Evolutionary conservation across 2,888 invertebrate species (phyloP).

Genomic region (Endomychus coccineus): DNA sequence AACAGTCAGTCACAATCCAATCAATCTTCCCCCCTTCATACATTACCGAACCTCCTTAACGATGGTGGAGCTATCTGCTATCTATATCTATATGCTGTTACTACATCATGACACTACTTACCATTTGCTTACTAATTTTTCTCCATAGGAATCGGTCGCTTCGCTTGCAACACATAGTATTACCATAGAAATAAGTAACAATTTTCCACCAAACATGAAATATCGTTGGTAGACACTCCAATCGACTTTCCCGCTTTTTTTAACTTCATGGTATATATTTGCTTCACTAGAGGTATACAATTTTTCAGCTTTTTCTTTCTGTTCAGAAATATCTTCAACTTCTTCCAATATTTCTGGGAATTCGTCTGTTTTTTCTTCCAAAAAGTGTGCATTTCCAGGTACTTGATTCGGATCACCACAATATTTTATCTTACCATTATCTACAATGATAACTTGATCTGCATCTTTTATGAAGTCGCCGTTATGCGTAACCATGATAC

Average conservation of each 20-base stretch:
- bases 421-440: slow-evolving; percentile 6
- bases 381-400: slow-evolving; percentile 1
- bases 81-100: too few species aligned
- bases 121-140: slow-evolving; percentile 6
- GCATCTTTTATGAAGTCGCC: slow-evolving; percentile 27
- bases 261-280: slow-evolving; percentile 8
- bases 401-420: slow-evolving; percentile 1
- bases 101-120: too few species aligned
- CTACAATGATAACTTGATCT: slow-evolving; percentile 20
- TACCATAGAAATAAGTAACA: background rate
- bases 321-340: background rate
- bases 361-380: slow-evolving; percentile 6
- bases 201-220: slow-evolving; percentile 4
- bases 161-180: background rate
- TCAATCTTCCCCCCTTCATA: too few species aligned
- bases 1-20: too few species aligned
- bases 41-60: too few species aligned
- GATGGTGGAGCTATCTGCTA: too few species aligned
- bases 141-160: background rate
- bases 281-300: background rate
- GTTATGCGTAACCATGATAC: slow-evolving; percentile 31
- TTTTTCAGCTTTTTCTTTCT: background rate
- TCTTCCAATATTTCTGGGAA: background rate
- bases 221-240: slow-evolving; percentile 3
- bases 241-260: slow-evolving; percentile 2